These are phyloP conservation scores for Odobenus rosmarus DNA, from an alignment of 2,113 vertebrate species.

Conservation along the genomic window DNA sequence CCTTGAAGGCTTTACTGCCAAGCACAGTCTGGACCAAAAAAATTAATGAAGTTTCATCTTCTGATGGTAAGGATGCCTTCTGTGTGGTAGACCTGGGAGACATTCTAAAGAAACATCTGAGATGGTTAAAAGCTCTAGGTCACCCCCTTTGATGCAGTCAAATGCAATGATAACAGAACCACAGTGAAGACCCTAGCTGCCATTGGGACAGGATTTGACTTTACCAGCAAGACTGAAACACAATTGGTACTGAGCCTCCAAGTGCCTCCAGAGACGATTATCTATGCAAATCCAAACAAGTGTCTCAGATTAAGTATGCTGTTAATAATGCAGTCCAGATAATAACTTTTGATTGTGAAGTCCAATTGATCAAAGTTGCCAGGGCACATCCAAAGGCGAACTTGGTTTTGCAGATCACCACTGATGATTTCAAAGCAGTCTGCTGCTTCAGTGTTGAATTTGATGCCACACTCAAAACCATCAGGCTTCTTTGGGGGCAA, in stretches of 20 bases:
- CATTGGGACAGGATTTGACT: constrained; percentile 96
- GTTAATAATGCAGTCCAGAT: constrained; percentile 94
- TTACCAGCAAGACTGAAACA: constrained; percentile 98
- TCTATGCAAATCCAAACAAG: constrained; percentile 99
- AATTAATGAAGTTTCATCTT: constrained; percentile 94
- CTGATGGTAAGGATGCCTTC: constrained; percentile 97
- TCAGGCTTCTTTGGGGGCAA: constrained; percentile 93
- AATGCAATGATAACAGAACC: constrained; percentile 94
- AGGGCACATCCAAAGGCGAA: constrained; percentile 95
- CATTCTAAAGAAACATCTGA: constrained; percentile 94
- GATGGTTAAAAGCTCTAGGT: constrained; percentile 93
- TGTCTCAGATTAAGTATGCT: constrained; percentile 98
- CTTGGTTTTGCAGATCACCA: constrained; percentile 96
- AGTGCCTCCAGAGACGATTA: constrained; percentile 93
- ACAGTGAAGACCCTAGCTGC: constrained; percentile 92
- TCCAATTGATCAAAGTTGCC: constrained; percentile 96
- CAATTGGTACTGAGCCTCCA: constrained; percentile 94
- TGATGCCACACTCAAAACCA: constrained; percentile 94
- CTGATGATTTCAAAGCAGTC: constrained; percentile 96
- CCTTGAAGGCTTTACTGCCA: constrained; percentile 95
- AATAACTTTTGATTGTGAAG: constrained; percentile 99
- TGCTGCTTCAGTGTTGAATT: constrained; percentile 97
- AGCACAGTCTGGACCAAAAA: constrained; percentile 95
- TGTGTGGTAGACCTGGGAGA: constrained; percentile 96
- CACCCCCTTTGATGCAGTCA: constrained; percentile 95